Conservation (phyloP, 2,797 vertebrate genomes). For the Pogonophryne albipinna region DNA sequence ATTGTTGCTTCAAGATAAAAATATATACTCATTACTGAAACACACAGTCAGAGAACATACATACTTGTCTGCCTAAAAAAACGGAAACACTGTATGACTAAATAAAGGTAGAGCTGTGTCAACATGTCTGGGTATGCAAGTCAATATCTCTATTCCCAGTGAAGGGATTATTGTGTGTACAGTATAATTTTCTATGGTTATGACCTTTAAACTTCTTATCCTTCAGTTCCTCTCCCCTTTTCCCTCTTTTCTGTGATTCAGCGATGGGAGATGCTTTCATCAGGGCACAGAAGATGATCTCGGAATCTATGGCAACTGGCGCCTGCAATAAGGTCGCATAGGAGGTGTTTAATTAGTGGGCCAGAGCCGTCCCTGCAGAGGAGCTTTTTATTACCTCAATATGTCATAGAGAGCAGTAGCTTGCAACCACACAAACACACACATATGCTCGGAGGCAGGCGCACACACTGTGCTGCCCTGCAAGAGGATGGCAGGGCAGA, state of each 20-base stretch:
- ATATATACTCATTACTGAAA: neutral
- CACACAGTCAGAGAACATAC: accelerated
- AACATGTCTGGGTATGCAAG: slow-evolving; percentile 42
- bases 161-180: slow-evolving; percentile 62
- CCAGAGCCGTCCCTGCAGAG: slow-evolving; percentile 78
- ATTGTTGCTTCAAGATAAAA: too few species aligned
- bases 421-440: slow-evolving; percentile 33
- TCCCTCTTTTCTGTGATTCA: slow-evolving; percentile 45
- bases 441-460: slow-evolving; percentile 6
- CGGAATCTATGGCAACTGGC: slow-evolving; percentile 76
- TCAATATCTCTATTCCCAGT: slow-evolving; percentile 63
- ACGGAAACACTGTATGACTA: neutral
- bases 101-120: neutral
- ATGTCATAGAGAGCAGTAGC: slow-evolving; percentile 81
- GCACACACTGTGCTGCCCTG: slow-evolving; percentile 2
- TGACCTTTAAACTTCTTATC: slow-evolving; percentile 72
- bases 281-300: slow-evolving; percentile 68
- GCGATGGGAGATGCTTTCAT: slow-evolving; percentile 75
- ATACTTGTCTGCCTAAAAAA: neutral
- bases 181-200: slow-evolving; percentile 64
- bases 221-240: slow-evolving; percentile 2
- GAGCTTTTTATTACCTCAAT: slow-evolving; percentile 87
- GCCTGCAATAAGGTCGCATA: slow-evolving; percentile 78
- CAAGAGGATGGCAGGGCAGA: neutral
- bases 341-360: slow-evolving; percentile 88